Conservation (phyloP, 1,140 invertebrate genomes). For the Homarus americanus region DNA sequence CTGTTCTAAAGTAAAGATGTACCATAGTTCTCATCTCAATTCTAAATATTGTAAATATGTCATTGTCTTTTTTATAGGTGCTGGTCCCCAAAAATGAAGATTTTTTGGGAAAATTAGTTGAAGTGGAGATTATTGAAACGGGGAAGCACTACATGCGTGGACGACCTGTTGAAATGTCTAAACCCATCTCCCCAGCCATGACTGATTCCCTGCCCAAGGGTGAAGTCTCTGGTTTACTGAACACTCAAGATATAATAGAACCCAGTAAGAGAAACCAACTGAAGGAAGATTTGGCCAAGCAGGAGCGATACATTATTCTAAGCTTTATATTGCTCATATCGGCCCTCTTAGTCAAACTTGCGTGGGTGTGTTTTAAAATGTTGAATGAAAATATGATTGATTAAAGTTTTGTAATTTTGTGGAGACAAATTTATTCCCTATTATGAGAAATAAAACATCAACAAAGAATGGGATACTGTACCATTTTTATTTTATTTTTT, state of each 20-base stretch:
- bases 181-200: slow-evolving; percentile 48
- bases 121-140: slow-evolving; percentile 86
- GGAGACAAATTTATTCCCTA: too few species aligned
- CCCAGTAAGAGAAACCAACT: not conserved
- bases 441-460: too few species aligned
- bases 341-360: slow-evolving; percentile 67
- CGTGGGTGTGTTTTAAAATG: slow-evolving; percentile 72
- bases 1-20: too few species aligned
- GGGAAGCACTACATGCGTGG: slow-evolving; percentile 93
- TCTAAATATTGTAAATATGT: too few species aligned
- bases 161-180: slow-evolving; percentile 79
- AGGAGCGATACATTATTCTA: slow-evolving; percentile 70
- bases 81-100: slow-evolving; percentile 87
- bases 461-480: too few species aligned
- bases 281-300: slow-evolving; percentile 57
- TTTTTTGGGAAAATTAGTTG: slow-evolving; percentile 90
- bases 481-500: too few species aligned
- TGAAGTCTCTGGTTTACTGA: slow-evolving; percentile 43
- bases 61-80: slow-evolving; percentile 79
- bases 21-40: too few species aligned
- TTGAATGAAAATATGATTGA: slow-evolving; percentile 47
- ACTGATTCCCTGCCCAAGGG: slow-evolving; percentile 53
- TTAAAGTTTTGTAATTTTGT: slow-evolving; percentile 3
- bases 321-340: slow-evolving; percentile 70
- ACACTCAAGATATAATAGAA: not conserved